phyloP scores from a whole-genome alignment of 1,140 invertebrate genomes.

The Colletes gigas region DNA sequence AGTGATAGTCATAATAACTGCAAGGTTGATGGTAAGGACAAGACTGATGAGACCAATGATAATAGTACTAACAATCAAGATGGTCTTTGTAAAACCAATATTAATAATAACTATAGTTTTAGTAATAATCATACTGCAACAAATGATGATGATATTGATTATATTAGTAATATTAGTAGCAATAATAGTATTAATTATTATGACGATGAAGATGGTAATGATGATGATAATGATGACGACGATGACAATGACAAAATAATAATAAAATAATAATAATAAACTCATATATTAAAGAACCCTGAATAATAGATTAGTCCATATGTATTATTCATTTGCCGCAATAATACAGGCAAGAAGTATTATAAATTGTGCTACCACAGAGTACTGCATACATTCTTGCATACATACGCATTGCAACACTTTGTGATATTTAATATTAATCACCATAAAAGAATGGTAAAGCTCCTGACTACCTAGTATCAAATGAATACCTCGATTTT shows the following conservation, averaged over 20 bases:
- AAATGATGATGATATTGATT: not conserved
- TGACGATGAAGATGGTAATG: slow-evolving; percentile 25
- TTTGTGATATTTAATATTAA: slow-evolving; percentile 41
- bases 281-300: slow-evolving; percentile 61
- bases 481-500: slow-evolving; percentile 44
- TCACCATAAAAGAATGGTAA: slow-evolving; percentile 34
- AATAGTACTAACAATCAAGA: slow-evolving; percentile 23
- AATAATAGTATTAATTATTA: slow-evolving; percentile 31
- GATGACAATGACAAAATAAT: slow-evolving; percentile 35
- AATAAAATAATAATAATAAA: slow-evolving; percentile 57
- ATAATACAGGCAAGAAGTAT: slow-evolving; percentile 58
- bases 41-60: slow-evolving; percentile 33
- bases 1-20: slow-evolving; percentile 28
- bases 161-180: slow-evolving; percentile 39
- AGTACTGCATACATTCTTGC: slow-evolving; percentile 66
- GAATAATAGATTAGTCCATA: slow-evolving; percentile 69
- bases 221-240: slow-evolving; percentile 36
- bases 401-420: slow-evolving; percentile 51
- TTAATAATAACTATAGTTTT: slow-evolving; percentile 26
- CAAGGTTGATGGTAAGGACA: not conserved
- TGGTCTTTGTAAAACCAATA: slow-evolving; percentile 42
- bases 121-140: slow-evolving; percentile 1
- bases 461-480: slow-evolving; percentile 40
- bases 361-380: slow-evolving; percentile 59
- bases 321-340: slow-evolving; percentile 63